These are phyloP conservation scores for Oedothorax gibbosus DNA, from an alignment of 1,140 invertebrate species.

Conservation along the genomic window DNA sequence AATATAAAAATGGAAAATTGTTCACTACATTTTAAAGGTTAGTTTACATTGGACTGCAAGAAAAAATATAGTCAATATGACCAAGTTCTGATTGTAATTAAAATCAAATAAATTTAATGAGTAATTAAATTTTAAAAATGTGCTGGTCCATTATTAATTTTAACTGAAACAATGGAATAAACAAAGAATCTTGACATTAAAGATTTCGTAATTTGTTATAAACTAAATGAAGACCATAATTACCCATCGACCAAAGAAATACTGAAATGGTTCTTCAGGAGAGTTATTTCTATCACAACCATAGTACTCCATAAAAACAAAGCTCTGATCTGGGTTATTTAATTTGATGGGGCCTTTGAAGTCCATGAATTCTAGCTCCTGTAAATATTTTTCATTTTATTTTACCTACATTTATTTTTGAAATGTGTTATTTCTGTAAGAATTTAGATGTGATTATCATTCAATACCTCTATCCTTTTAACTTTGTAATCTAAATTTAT, in stretches of 20 bases:
- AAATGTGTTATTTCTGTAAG: background rate
- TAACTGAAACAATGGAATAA: too few relatives aligned
- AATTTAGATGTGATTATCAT: background rate
- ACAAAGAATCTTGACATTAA: too few relatives aligned
- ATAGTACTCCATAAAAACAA: conserved; percentile 90
- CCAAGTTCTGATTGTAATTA: too few relatives aligned
- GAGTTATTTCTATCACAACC: conserved; percentile 80
- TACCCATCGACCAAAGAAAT: conserved; percentile 87
- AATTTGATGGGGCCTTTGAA: conserved; percentile 84
- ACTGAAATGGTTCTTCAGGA: conserved; percentile 78
- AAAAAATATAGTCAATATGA: too few relatives aligned
- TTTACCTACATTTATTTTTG: background rate
- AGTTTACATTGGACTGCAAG: too few relatives aligned
- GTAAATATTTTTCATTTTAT: conserved; percentile 63
- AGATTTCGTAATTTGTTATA: background rate
- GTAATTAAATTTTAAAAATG: background rate
- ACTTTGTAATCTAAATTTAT: conserved; percentile 83
- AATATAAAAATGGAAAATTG: too few relatives aligned
- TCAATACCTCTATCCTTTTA: conserved; percentile 84
- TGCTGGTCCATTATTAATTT: too few relatives aligned
- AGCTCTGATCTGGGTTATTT: conserved; percentile 82
- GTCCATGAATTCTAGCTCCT: conserved; percentile 85
- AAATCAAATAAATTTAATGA: background rate
- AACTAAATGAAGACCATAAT: background rate
- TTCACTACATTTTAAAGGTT: too few relatives aligned